A percentile compares a stretch with the other conserved stretches of the same genome.
phyloP scores from a whole-genome alignment of 2,888 invertebrate species.

The Ceraclea dissimilis region DNA sequence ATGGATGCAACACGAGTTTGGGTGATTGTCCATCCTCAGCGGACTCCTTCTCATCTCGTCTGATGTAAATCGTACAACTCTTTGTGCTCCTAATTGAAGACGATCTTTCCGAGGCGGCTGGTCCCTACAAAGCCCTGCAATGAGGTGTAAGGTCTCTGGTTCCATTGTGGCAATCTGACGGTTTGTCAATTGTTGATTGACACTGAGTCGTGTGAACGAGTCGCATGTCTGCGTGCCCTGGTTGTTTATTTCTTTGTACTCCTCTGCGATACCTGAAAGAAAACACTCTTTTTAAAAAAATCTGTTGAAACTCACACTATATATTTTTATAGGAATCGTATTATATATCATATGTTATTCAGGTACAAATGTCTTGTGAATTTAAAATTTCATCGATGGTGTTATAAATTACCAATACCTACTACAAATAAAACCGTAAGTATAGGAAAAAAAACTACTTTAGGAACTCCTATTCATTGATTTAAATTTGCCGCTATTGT shows the following conservation, averaged over 20 bases:
- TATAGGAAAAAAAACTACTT: too few species aligned
- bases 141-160: constrained; percentile 2
- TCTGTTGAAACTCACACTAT: too few species aligned
- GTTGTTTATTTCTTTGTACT: constrained; percentile 40
- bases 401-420: too few species aligned
- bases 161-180: neutral
- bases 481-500: too few species aligned
- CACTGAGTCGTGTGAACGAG: constrained; percentile 43
- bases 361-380: too few species aligned
- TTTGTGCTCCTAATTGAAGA: constrained; percentile 8
- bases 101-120: constrained; percentile 14
- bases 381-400: too few species aligned
- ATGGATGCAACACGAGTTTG: constrained; percentile 16
- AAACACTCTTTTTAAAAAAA: neutral
- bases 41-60: constrained; percentile 4
- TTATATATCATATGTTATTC: too few species aligned
- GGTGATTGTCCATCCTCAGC: constrained; percentile 5
- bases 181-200: constrained; percentile 31
- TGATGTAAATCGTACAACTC: neutral
- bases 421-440: too few species aligned
- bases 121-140: constrained; percentile 16
- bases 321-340: too few species aligned
- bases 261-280: constrained; percentile 41
- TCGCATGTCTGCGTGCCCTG: constrained; percentile 41
- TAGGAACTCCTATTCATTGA: too few species aligned